Evolutionary conservation across 2,888 invertebrate genomes (phyloP), one percentile per base, ranked within the genome.

Genomic region (Erebia epiphron): DNA sequence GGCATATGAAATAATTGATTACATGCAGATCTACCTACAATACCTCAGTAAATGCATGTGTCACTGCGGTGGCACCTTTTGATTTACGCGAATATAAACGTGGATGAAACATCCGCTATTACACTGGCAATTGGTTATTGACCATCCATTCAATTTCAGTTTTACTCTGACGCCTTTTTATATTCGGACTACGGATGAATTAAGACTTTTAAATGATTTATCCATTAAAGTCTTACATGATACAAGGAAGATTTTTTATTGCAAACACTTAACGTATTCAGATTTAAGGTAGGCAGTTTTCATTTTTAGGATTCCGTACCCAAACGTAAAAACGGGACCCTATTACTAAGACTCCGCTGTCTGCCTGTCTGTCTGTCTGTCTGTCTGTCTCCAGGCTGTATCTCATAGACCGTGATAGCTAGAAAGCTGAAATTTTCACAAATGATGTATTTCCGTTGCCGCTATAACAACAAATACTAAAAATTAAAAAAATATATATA

Each of bases 61-160:
- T 69, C 74, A 70, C 61, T 72, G 69, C 60, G 61, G 72, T 72
- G 54, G 66, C 68, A 68, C 68, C 70, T 68, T 68, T 70, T 74
- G 70, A 74, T 74, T 74, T 66, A 74, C 70, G 67, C 63, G 72
- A 70, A 74, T 70, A 74, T 74, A 74, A 74, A 74, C 61, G 68
- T 54, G 62, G 72, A 72, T 67, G 67, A 74, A 70, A 69, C 61
- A 57, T 18, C 52, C 70, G 65, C 57, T 74, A 74, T 74, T 71
- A 72, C 72, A 58, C 65, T 74, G 57, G 61, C 65, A 18, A 70
- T 65, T 65, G 68, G 62, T 49, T 64, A 60, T 46, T 56, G 65
- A 57, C 49, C 67, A 71, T 67, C 67, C 67, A 56, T 69, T 67
- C 67, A 61, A 69, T 67, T 69, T 26, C 60, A 71, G 54, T 69